A percentile compares a stretch with the other conserved stretches of the same genome.
phyloP scores from a whole-genome alignment of 2,113 vertebrate genomes.

The Erpornis zantholeuca region DNA sequence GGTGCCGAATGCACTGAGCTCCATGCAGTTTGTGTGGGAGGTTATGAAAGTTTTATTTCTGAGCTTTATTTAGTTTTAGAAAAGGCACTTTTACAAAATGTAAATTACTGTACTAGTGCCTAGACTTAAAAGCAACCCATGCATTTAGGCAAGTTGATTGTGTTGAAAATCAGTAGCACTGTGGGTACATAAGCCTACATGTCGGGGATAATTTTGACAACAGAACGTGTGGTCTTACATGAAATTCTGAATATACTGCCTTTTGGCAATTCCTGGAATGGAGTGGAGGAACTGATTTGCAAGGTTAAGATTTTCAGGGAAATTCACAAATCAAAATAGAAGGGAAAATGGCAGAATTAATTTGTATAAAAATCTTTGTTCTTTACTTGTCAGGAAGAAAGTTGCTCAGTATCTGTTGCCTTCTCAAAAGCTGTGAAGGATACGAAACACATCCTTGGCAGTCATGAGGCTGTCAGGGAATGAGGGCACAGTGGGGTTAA shows the following conservation, averaged over 20 bases:
- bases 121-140: background rate
- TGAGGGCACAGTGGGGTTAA: rapidly evolving
- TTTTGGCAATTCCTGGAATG: background rate
- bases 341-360: background rate
- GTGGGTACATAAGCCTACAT: background rate
- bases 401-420: background rate
- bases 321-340: background rate
- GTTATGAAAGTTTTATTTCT: background rate
- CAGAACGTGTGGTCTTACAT: background rate
- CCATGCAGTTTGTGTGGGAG: background rate
- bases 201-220: background rate
- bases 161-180: background rate
- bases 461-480: background rate
- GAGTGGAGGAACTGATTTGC: background rate
- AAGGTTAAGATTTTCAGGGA: background rate
- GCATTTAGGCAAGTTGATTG: background rate
- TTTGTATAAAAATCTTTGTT: background rate
- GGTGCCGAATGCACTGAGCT: background rate
- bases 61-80: background rate
- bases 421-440: background rate
- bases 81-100: background rate
- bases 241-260: background rate
- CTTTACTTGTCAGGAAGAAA: background rate
- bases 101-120: background rate
- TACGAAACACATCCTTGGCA: background rate